Conservation (phyloP, 2,888 invertebrate species). For the Sympetrum striolatum region DNA sequence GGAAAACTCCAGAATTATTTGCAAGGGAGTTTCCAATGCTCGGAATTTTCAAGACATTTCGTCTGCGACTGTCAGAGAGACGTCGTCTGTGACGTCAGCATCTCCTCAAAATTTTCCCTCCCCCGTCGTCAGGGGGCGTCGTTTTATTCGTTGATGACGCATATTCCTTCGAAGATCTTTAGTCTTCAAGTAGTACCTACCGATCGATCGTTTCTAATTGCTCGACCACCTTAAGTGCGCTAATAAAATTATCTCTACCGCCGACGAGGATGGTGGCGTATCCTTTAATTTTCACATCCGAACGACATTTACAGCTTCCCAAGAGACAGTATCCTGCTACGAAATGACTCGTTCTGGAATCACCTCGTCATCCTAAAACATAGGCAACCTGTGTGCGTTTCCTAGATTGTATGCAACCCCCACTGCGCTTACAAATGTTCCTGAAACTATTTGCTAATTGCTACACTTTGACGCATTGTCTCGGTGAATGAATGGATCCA, state of each 20-base stretch:
- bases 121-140: not conserved
- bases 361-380: not conserved
- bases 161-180: not conserved
- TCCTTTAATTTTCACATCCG: not conserved
- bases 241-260: not conserved
- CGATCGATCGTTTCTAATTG: not conserved
- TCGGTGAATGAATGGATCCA: too few relatives aligned
- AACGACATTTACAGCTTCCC: not conserved
- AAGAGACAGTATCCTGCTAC: not conserved
- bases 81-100: not conserved
- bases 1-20: too few relatives aligned
- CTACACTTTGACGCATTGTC: too few relatives aligned
- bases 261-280: not conserved
- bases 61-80: not conserved
- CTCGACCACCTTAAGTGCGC: not conserved
- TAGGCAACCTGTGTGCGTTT: not conserved
- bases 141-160: not conserved
- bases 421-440: not conserved
- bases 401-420: not conserved
- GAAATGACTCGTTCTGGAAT: not conserved
- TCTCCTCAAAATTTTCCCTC: not conserved
- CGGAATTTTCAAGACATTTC: not conserved
- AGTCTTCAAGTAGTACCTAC: not conserved
- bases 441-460: too few relatives aligned
- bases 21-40: not conserved